Percentiles rank a stretch among this genome's conserved stretches.
Evolutionary conservation across 2,888 invertebrate species (phyloP).

Genomic region (Drosophila demipolita): DNA sequence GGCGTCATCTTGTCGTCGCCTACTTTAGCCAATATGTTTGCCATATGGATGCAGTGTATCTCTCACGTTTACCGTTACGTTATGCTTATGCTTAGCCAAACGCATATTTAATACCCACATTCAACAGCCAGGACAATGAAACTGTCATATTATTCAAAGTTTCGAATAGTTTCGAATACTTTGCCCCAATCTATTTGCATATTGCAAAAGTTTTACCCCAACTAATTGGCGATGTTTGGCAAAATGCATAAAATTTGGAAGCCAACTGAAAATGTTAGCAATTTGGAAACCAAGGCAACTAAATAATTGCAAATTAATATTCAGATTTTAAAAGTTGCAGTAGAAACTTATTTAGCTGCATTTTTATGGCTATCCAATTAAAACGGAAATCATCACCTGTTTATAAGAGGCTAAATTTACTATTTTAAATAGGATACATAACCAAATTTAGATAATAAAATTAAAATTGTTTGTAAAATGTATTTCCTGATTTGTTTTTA

Average conservation of each 20-base stretch:
- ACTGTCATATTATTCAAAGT: conserved; percentile 24
- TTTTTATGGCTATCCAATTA: neutral
- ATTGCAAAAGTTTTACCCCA: conserved; percentile 12
- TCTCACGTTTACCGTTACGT: conserved; percentile 54
- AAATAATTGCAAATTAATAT: neutral
- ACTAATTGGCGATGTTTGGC: conserved; percentile 13
- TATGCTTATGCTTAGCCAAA: conserved; percentile 28
- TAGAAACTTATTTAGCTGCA: neutral
- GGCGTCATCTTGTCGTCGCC: conserved; percentile 61
- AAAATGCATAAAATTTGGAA: neutral
- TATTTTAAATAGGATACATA: neutral
- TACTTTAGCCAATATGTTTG: conserved; percentile 69
- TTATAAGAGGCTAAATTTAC: neutral
- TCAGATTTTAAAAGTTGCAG: neutral
- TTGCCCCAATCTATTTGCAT: neutral
- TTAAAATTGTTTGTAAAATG: neutral
- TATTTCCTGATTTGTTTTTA: neutral
- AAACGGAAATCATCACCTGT: neutral
- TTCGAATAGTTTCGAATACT: conserved; percentile 7
- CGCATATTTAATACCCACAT: conserved; percentile 33
- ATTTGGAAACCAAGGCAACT: neutral
- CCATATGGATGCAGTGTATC: conserved; percentile 71
- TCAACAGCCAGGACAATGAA: conserved; percentile 37
- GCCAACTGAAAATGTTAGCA: neutral
- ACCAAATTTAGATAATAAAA: neutral